phyloP scores from a whole-genome alignment of 2,888 invertebrate genomes.

The Empis livida region DNA sequence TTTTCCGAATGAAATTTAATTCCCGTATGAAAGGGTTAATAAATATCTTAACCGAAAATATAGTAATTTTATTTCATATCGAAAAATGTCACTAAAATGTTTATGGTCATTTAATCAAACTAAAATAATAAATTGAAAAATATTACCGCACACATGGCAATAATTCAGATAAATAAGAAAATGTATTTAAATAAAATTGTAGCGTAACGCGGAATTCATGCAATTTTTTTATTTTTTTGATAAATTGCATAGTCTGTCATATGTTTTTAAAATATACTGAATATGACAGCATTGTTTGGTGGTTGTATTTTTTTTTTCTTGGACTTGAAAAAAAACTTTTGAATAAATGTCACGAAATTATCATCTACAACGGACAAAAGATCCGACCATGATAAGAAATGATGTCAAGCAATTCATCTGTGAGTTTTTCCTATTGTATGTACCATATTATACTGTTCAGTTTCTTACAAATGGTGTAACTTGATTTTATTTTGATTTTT shows the following conservation, averaged over 20 bases:
- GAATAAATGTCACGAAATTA: constrained; percentile 25
- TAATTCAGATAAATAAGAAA: constrained; percentile 9
- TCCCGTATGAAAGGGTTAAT: no score
- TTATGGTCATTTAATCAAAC: no score
- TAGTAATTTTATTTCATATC: no score
- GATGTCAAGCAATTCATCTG: constrained; percentile 12
- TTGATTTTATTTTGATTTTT: constrained; percentile 1
- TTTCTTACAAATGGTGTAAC: not conserved
- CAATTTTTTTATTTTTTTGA: constrained; percentile 10
- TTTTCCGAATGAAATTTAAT: no score
- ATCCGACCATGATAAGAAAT: constrained; percentile 17
- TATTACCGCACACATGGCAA: constrained; percentile 10
- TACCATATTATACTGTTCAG: no score
- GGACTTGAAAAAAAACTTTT: no score
- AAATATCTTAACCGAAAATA: no score
- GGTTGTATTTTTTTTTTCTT: no score
- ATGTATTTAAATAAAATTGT: constrained; percentile 1
- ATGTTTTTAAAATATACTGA: no score
- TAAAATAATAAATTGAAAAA: not conserved
- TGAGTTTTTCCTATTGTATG: constrained; percentile 1
- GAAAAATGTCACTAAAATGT: no score
- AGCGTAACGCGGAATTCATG: constrained; percentile 10
- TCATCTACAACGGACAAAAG: constrained; percentile 19
- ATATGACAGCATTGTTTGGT: no score
- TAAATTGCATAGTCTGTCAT: constrained; percentile 7